Base-by-base conservation (phyloP, 2,888 invertebrate species). In the Bellardia bayeri region DNA sequence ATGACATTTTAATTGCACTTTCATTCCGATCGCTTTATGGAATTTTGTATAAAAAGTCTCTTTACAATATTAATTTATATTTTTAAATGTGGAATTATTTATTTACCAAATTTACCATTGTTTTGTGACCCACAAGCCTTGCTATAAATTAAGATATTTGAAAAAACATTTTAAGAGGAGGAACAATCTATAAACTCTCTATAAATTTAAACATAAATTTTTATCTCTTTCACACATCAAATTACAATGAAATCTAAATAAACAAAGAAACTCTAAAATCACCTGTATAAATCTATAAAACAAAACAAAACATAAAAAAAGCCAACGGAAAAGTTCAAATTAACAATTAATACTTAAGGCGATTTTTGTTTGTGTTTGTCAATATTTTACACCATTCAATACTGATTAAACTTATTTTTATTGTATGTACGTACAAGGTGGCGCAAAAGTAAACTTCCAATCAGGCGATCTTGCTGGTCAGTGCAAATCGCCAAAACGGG, bases 311-410 rank as follows among this genome's bases (percentile, higher is more conserved):
- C 58, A 49, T 58, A 49, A 68, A 37, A 76, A n/a, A 64, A 30
- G 40, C 23, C 74, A 74, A 68, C 74, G 45, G 37, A 68, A 87
- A 85, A 84, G 87, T 82, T 87, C 82, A 82, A 79, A 71, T 64
- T 37, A 72, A 71, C 33, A 40, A 30, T 37, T 37, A 37, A 37
- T 33, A 75, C 79, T 79, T 75, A 3, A 42, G 79, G 87, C 69
- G n/a, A 64, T 79, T 79, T 79, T 45, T 63, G 14, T 68, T 69
- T 69, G 40, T 64, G 54, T 42, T 37, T 76, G 49, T 71, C 63
- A 54, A 63, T 45, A 37, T 78, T 61, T 75, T 68, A 68, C 45
- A 16, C 56, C 14, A 56, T 37, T 51, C 33, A 51, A 66, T 8
- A 54, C 49, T 82, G 51, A 75, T 86, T 64, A 63, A 72, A 68